Base-by-base conservation (phyloP, 2,797 vertebrate species). In the Cichlasoma orientale region DNA sequence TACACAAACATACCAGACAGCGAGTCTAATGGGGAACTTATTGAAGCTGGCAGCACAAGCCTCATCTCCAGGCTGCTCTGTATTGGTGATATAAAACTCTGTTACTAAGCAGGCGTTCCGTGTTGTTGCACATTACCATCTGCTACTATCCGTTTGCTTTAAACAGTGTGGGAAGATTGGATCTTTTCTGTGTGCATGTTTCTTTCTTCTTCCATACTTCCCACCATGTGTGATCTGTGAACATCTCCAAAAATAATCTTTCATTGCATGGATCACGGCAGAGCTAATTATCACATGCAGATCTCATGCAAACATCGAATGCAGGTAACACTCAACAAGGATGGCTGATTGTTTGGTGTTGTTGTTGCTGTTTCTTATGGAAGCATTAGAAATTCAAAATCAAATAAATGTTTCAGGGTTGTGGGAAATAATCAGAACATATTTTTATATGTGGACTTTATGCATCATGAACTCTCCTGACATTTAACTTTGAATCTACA, bases 51-150 rank as follows among this genome's bases (percentile, higher is more conserved):
- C 91, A 90, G 79, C 78, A 79, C 58, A 59, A 66, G 82, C 29
- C 54, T 89, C 82, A 82, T 90, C 86, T 86, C 74, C 82, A 79
- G 86, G 77, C 78, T 69, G 86, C 79, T 89, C 72, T 74, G 83
- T 80, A 79, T 72, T 71, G 88, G 70, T 78, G 83, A 84, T 83
- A 80, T 86, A 86, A 90, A 91, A 89, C 77, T 89, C 89, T 88
- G 91, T 91, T 92, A 90, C 90, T 87, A 90, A 92, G 91, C 92
- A 88, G 86, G 81, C 80, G 66, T 77, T 85, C 74, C 41, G 31
- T 88, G 89, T 93, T 92, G 85, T 89, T 86, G 85, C 83, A 90
- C 88, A 86, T 89, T 85, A 87, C 91, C 92, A 94, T 93, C 93
- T 94, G 92, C 83, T 93, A 84, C 90, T 82, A 82, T 86, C 74